Percentiles rank a stretch among this genome's conserved stretches.
Conservation (phyloP, 2,797 vertebrate genomes). For the Rhinoraja longicauda region DNA sequence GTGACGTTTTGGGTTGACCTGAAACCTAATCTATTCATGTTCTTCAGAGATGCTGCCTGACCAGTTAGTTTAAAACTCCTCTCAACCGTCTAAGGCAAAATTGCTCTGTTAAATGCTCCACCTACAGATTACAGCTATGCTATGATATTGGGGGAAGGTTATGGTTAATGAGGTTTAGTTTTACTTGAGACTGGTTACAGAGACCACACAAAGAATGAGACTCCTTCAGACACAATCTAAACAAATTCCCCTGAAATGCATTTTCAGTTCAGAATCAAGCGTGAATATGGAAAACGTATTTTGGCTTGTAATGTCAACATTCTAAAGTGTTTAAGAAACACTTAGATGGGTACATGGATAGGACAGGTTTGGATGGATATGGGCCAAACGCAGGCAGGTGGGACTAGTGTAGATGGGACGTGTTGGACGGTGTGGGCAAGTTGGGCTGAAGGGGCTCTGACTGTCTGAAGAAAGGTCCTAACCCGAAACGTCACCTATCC, state of each 20-base stretch:
- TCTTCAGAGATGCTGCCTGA: too few relatives aligned
- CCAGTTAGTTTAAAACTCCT: background rate
- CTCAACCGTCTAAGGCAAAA: background rate
- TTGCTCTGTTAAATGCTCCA: background rate
- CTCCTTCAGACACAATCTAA: background rate
- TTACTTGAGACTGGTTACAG: background rate
- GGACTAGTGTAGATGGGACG: too few relatives aligned
- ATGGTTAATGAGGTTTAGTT: background rate
- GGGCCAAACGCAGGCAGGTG: too few relatives aligned
- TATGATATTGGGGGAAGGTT: background rate
- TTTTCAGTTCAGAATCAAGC: background rate
- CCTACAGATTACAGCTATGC: background rate
- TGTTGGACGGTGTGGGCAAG: too few relatives aligned
- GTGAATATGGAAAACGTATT: background rate
- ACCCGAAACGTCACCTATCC: too few relatives aligned
- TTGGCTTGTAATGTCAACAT: background rate
- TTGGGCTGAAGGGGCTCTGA: too few relatives aligned
- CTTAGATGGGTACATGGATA: too few relatives aligned
- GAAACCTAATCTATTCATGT: too few relatives aligned
- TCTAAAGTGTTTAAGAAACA: background rate
- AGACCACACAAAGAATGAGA: background rate
- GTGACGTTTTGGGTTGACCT: too few relatives aligned
- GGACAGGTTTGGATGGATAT: too few relatives aligned
- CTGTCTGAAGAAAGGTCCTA: too few relatives aligned
- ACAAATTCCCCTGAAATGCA: background rate